Base-by-base conservation (phyloP, 2,888 invertebrate species). In the Pristionchus japonicus region DNA sequence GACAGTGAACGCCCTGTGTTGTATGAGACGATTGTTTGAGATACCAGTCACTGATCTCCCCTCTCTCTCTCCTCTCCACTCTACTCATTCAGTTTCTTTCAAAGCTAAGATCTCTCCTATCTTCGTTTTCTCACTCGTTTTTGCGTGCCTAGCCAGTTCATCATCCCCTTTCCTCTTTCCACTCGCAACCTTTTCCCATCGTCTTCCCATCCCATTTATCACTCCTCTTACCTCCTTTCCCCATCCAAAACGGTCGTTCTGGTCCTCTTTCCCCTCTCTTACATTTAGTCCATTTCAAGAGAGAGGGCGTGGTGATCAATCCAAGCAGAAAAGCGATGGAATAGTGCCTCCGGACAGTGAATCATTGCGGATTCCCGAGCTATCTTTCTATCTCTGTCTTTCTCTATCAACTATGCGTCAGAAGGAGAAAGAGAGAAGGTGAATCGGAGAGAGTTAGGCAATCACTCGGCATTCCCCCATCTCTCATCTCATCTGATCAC, bases 21-120 rank as follows among this genome's bases (percentile, higher is more conserved):
- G 70, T 70, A 37, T 23, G 70, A 77, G 77, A 77, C 43, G 77
- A 77, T 77, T 82, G 52, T 57, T 52, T 57, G 82, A 82, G 82
- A 20, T 82, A 57, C 52, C 82, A 49, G 49, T 82, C 82, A 52
- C 82, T 82, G 52, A 52, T 82, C 52, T 20, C 52, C 70, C 34
- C 23, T 47, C 49, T 52, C 82, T 52, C 82, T 82, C 43, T 43
- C n/a, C 52, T 47, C 82, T 82, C 82, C 47, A 40, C 40, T 34
- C 52, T 37, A 52, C 52, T 20, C 82, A 82, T 52, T 34, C 23
- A 49, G 52, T 82, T 57, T 52, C 82, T 52, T 82, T 49, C 20
- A n/a, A 4, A n/a, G 23, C 43, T 9, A 20, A 37, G 82, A 80
- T 47, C 82, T 52, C 37, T n/a, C 43, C 74, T 74, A 74, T 74